A percentile compares a stretch with the other conserved stretches of the same genome.
These are phyloP conservation scores for Campoletis sonorensis DNA, from an alignment of 1,140 invertebrate genomes.

Conservation along the genomic window DNA sequence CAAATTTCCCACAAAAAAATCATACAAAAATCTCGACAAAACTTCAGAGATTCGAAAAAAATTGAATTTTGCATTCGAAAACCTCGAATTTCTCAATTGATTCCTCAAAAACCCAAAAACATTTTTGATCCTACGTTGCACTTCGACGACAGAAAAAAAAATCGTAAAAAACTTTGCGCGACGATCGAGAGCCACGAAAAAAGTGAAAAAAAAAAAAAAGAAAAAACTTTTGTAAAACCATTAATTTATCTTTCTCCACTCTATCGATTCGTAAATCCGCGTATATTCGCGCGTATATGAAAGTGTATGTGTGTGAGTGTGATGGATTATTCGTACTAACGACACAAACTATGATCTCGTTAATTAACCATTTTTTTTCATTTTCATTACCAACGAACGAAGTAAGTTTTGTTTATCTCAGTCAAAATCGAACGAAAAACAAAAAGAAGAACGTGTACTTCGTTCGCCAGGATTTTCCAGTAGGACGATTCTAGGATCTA, in stretches of 20 bases:
- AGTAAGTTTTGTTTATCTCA: not conserved
- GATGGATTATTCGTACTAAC: constrained; percentile 24
- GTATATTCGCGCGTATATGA: not conserved
- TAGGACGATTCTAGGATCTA: not conserved
- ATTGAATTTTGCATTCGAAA: not conserved
- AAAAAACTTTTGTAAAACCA: no score
- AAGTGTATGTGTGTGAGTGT: not conserved
- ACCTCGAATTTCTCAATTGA: not conserved
- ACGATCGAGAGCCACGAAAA: no score
- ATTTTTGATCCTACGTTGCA: no score
- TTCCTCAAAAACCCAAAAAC: no score
- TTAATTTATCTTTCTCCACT: not conserved
- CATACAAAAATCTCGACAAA: no score
- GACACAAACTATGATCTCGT: constrained; percentile 38
- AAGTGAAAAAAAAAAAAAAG: no score
- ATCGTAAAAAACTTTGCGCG: no score
- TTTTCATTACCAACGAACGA: constrained; percentile 19
- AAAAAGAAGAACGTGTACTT: not conserved
- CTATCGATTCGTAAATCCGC: not conserved
- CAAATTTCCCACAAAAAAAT: no score
- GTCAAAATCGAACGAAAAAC: not conserved
- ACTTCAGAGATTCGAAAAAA: no score
- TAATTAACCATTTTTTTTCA: constrained; percentile 35
- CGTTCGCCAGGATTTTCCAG: not conserved
- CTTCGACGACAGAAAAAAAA: no score